A percentile compares a stretch with the other conserved stretches of the same genome.
Evolutionary conservation across 2,797 vertebrate genomes (phyloP).

Genomic region (Aselliscus stoliczkanus): DNA sequence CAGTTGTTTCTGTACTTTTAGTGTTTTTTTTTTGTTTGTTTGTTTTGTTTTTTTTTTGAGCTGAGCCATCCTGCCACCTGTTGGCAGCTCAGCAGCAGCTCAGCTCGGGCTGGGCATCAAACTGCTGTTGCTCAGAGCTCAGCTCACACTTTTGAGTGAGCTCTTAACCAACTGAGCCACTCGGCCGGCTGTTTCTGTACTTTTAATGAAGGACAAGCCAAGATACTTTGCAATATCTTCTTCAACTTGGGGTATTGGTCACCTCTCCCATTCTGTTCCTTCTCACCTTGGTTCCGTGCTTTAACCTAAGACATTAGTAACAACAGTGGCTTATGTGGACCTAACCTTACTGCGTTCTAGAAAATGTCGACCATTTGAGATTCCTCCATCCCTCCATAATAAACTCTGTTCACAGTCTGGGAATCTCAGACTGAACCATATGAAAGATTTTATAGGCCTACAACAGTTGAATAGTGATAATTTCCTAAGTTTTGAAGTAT

Average conservation of each 20-base stretch:
- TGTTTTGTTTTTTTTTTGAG: no score
- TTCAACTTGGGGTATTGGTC: not conserved
- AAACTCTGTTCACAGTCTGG: not conserved
- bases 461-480: not conserved
- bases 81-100: no score
- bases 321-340: not conserved
- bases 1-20: not conserved
- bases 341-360: not conserved
- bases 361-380: not conserved
- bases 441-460: not conserved
- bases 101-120: no score
- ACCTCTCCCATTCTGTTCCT: not conserved
- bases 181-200: not conserved
- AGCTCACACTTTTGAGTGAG: no score
- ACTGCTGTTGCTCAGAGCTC: no score
- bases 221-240: not conserved
- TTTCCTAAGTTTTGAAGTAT: not conserved
- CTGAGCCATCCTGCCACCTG: no score
- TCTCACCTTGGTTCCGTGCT: not conserved
- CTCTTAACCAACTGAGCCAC: no score
- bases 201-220: not conserved
- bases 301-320: not conserved
- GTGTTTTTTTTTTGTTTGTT: no score
- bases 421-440: not conserved
- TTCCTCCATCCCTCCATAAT: not conserved